phyloP scores from a whole-genome alignment of 2,113 vertebrate genomes.

The Melanostigma gelatinosum region DNA sequence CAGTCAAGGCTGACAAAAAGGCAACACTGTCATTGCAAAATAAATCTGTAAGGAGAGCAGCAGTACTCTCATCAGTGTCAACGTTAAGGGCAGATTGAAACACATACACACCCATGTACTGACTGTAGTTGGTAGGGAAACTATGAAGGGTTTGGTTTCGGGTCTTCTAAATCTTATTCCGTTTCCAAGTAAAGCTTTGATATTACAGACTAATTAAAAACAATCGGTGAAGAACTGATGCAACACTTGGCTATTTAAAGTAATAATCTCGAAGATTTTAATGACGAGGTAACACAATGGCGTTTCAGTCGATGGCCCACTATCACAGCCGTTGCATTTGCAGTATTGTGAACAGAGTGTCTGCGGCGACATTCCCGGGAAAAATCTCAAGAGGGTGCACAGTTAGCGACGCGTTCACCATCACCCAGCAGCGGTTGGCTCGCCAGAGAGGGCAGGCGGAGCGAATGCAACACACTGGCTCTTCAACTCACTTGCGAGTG shows the following conservation, averaged over 20 bases:
- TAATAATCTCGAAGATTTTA: background rate
- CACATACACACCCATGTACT: background rate
- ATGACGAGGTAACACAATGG: background rate
- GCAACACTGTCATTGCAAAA: conserved; percentile 42
- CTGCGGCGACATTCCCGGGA: background rate
- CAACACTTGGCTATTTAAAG: background rate
- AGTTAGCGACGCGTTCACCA: background rate
- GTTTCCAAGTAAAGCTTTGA: conserved; percentile 3
- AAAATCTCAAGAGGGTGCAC: background rate
- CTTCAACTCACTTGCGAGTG: no score
- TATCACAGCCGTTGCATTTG: background rate
- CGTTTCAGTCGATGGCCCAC: background rate
- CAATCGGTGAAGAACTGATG: background rate
- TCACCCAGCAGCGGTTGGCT: background rate
- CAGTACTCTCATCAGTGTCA: conserved; percentile 1
- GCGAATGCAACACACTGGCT: no score
- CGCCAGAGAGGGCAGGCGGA: no score
- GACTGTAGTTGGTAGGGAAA: background rate
- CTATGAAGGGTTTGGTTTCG: background rate
- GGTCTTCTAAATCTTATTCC: background rate
- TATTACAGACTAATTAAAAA: conserved; percentile 15
- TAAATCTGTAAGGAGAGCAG: conserved; percentile 14
- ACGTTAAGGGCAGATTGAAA: conserved; percentile 15
- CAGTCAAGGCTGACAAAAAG: conserved; percentile 30
- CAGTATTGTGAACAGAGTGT: background rate